phyloP scores from a whole-genome alignment of 92 coral and sea anemone species.

The Phymanthus crucifer region DNA sequence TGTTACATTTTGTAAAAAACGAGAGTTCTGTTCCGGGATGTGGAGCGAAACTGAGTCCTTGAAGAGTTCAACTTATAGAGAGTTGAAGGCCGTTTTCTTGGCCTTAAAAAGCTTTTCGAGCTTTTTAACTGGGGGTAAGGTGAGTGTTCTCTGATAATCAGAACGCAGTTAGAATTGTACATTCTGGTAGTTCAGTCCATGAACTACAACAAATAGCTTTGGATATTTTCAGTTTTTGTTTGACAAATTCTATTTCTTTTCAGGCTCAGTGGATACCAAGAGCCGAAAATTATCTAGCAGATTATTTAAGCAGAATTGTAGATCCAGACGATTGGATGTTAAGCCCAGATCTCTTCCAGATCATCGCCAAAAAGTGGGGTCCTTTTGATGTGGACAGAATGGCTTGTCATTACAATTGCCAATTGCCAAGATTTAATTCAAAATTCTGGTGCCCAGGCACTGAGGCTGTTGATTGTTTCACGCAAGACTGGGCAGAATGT shows the following conservation, averaged over 20 bases:
- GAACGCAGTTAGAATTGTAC: conserved; percentile 47
- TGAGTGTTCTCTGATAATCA: conserved; percentile 45
- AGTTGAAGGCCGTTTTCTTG: no score
- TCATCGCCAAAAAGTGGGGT: conserved; percentile 41
- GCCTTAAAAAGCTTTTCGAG: background rate
- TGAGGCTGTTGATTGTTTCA: conserved; percentile 63
- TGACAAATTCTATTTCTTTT: conserved; percentile 37
- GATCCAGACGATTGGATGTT: conserved; percentile 63
- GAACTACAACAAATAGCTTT: conserved; percentile 44
- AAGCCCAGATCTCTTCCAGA: conserved; percentile 23
- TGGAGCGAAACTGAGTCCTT: no score
- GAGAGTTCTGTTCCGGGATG: no score
- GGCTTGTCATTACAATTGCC: conserved; percentile 42
- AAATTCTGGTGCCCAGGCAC: conserved; percentile 62
- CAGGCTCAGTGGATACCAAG: conserved; percentile 57
- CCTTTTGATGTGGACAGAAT: conserved; percentile 60
- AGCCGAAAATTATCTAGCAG: conserved; percentile 37
- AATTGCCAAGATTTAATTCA: conserved; percentile 39
- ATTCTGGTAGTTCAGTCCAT: conserved; percentile 27
- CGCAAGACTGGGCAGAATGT: conserved; percentile 45
- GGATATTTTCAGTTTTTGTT: conserved; percentile 23
- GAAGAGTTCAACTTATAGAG: no score
- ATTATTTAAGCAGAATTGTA: conserved; percentile 50
- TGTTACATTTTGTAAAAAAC: no score
- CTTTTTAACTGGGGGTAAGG: conserved; percentile 6